Base-by-base conservation (phyloP, 2,113 vertebrate genomes). In the Oxygymnocypris stewartii region DNA sequence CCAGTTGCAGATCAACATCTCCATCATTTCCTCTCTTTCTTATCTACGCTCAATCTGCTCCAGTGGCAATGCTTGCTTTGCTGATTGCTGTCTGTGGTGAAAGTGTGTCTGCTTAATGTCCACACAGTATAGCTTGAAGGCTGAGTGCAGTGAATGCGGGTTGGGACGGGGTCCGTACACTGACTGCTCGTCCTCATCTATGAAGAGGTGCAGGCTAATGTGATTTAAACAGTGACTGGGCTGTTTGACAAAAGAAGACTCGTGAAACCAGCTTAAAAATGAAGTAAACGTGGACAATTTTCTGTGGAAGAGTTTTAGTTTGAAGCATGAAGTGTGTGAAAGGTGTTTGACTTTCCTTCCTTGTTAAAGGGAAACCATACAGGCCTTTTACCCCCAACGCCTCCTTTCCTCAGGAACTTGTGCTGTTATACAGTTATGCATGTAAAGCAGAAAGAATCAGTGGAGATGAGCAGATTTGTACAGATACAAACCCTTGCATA, bases 1-100 rank as follows among this genome's bases (percentile, higher is more conserved):
- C 54, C 16, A 84, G 67, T 69, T 14, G 23, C n/a, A 87, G 88
- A 87, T 82, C 82, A 81, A n/a, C 71, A 80, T 88, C 69, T 85
- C 51, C 75, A 51, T 78, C 54, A 28, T 83, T 65, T 57, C 76
- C 67, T 77, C 25, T 80, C 67, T 59, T 74, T 51, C 63, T 40
- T 73, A 18, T 28, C 25, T 63, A n/a, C 2, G 18, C 49, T 79
- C 67, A 71, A 73, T 54, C 77, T 65, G 9, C 35, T 80, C n/a
- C 25, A 44, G 61, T 82, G 44, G 16, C 28, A 42, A 11, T 87
- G 75, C 47, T 31, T 79, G 28, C 75, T 59, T 51, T 57, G 18
- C 57, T 79, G 61, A 73, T 51, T 57, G 28, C 44, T 73, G 47
- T 71, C 18, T 59, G 23, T 51, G 67, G 67, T 47, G 54, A 86